Evolutionary conservation across 2,888 invertebrate species (phyloP), one percentile per base, ranked within the genome.

Genomic region (Archaeoteleia sp.): DNA sequence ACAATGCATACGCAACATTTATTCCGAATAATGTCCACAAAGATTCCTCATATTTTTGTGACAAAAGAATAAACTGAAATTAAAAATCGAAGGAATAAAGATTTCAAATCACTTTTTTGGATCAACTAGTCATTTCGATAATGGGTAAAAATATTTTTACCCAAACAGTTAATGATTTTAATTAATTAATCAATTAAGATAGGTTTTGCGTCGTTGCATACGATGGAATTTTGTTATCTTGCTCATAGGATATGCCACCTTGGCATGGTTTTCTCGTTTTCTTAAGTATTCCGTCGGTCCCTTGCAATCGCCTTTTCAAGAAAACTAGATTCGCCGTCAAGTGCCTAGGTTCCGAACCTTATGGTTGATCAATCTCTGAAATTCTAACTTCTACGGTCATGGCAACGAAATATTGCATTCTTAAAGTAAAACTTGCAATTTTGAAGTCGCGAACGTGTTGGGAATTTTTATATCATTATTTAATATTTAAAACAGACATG

Each of bases 211-310:
- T 32, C 12, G n/a, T 17, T 15, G 34, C 10, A 46, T 13, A 20
- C 34, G 20, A 37, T 40, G 15, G 55, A 60, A 70, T 55, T 60
- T 60, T 48, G 46, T 57, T 51, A 54, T 37, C 49, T 54, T 60
- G 67, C 66, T 58, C 43, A n/a, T n/a, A n/a, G 45, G 53, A 72
- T 54, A 37, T 53, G 70, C 74, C 74, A 81, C 82, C 82, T 82
- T 82, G 81, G 80, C 82, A 80, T 76, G 74, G 58, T 78, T 81
- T 74, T 70, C 53, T 73, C 63, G 72, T 72, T 72, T 57, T 58
- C 65, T 62, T 61, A 62, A 39, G 60, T 57, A 65, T 60, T 48
- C 65, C 67, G 65, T 68, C 73, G 74, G 65, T 73, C 74, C 60
- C 66, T 73, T 35, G 45, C 54, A 58, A 70, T 76, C 62, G 48